Evolutionary conservation across 2,113 vertebrate species (phyloP), one percentile per base, ranked within the genome.

Genomic region (Sander lucioperca): DNA sequence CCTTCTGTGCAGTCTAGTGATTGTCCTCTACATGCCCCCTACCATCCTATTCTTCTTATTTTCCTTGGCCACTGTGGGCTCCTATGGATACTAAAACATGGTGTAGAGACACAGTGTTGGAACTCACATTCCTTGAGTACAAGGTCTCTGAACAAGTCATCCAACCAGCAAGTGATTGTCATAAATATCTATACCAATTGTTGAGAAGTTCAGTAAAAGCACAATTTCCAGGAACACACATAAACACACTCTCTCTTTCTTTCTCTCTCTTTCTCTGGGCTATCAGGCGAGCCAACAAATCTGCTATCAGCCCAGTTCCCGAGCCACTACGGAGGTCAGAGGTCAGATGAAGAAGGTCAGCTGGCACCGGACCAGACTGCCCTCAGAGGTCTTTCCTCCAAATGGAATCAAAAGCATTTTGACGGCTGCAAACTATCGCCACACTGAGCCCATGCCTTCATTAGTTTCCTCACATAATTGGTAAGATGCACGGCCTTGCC

Each of bases 21-120:
- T 96, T 90, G 95, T 97, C 96, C 97, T 98, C 97, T 97, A 96
- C 97, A 96, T 96, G 97, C 97, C 92, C 91, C 89, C 91, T 92
- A 87, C 88, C 72, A 86, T 95, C 95, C 93, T 93, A 70, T 94
- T 94, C 96, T 90, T 92, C 93, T 92, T 10, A 87, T 93, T 95
- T 95, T 94, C 93, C 92, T 91, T 76, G 61, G 89, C 91, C 94
- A 86, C 94, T 91, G 57, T 43, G 74, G 65, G 72, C 82, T 84
- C 79, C 68, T 87, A 83, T 80, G 82, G 86, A 66, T 75, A 61
- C 36, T 39, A n/a, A 82, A 85, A 77, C 56, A 53, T 1, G 48
- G 56, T 68, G 79, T 71, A 62, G 69, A 65, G 14, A 67, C 82
- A 14, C 74, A 9, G 73, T 18, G 39, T 68, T 68, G 85, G 75